These are phyloP conservation scores for Sebastiscus albofasciatus DNA, from an alignment of 2,797 vertebrate species.

Conservation along the genomic window DNA sequence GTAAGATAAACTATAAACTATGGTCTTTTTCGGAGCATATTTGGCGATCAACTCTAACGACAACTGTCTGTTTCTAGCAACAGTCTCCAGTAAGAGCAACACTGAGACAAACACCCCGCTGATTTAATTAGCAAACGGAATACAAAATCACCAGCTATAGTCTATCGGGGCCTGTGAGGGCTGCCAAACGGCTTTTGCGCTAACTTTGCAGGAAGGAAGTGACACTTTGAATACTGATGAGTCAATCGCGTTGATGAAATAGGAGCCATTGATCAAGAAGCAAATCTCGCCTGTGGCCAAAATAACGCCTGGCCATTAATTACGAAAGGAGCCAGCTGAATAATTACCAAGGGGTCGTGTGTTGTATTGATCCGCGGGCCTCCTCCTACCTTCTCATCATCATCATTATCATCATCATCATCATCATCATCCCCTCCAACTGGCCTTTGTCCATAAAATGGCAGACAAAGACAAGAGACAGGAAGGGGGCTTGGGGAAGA, in stretches of 20 bases:
- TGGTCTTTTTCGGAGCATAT: neutral
- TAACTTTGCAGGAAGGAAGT: constrained; percentile 49
- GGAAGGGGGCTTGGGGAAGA: constrained; percentile 56
- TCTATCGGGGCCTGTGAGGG: constrained; percentile 21
- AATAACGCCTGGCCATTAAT: constrained; percentile 33
- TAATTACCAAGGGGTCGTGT: constrained; percentile 36
- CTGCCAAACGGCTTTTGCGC: constrained; percentile 27
- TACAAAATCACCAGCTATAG: constrained; percentile 20
- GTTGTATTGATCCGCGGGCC: constrained; percentile 55
- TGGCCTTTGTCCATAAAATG: constrained; percentile 63
- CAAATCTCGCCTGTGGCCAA: constrained; percentile 9
- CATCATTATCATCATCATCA: constrained; percentile 27
- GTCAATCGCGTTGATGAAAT: constrained; percentile 49
- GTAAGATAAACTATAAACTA: neutral
- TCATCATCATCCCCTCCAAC: constrained; percentile 38
- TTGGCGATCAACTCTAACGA: constrained; percentile 20
- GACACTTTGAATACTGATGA: constrained; percentile 57
- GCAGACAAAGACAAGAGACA: constrained; percentile 56
- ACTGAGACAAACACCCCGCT: constrained; percentile 45
- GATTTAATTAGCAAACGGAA: constrained; percentile 61
- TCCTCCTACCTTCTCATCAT: constrained; percentile 14
- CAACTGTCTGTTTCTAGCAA: constrained; percentile 41
- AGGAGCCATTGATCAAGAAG: constrained; percentile 50
- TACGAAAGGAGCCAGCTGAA: constrained; percentile 51
- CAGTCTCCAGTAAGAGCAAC: constrained; percentile 42